These are phyloP conservation scores for Drosophila leontia DNA, from an alignment of 1,140 invertebrate species.

Conservation along the genomic window DNA sequence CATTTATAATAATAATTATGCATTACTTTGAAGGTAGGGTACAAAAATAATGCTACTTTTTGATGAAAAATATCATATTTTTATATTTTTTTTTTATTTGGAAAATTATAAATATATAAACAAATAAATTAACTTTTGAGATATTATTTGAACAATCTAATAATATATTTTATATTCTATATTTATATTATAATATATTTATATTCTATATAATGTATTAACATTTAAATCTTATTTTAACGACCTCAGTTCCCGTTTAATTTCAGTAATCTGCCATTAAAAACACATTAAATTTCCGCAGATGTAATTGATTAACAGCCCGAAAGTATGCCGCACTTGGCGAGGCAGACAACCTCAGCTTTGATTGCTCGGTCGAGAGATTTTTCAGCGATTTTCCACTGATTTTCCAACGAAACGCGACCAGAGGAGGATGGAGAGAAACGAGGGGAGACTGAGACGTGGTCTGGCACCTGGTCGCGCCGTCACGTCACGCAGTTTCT, in stretches of 20 bases:
- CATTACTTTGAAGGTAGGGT: no score
- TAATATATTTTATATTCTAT: no score
- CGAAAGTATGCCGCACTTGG: constrained; percentile 42
- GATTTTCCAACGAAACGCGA: constrained; percentile 4
- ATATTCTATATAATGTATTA: no score
- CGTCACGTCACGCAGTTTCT: constrained; percentile 35
- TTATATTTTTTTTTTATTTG: no score
- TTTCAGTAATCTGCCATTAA: constrained; percentile 8
- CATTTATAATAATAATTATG: no score
- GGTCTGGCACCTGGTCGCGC: constrained; percentile 30
- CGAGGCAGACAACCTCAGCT: neutral
- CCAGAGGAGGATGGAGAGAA: neutral
- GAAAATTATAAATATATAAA: no score
- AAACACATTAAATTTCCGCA: constrained; percentile 7
- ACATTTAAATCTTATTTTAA: neutral
- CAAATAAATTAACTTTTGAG: no score
- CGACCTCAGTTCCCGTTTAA: neutral
- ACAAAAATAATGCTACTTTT: no score
- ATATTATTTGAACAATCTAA: no score
- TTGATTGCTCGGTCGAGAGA: neutral
- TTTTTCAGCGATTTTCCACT: constrained; percentile 17
- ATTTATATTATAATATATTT: no score
- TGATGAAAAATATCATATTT: no score
- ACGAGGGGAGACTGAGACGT: constrained; percentile 15
- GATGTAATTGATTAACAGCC: constrained; percentile 28